Base-by-base conservation (phyloP, 2,797 vertebrate species). In the Fundulus diaphanus region DNA sequence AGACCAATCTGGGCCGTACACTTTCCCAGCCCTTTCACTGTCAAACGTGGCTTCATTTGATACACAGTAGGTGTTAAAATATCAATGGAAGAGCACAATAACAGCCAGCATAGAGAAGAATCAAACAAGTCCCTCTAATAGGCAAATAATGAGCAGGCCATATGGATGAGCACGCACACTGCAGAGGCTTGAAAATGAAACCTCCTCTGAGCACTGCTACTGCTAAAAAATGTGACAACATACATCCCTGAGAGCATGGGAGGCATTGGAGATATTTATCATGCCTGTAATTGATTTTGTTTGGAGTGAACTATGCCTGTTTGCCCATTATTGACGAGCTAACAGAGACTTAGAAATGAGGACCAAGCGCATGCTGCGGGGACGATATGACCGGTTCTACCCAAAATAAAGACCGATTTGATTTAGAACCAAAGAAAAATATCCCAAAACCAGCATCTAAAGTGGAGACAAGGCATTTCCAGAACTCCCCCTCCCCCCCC, bases 101-200 rank as follows among this genome's bases (percentile, higher is more conserved):
- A 86, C 82, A 73, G 51, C 77, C 73, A 72, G 78, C 44, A 65
- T 61, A 78, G 73, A 75, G 81, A 63, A 71, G 81, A 82, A 74
- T 86, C 44, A 65, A 84, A 81, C 78, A 68, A 52, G 68, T n/a
- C 54, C 71, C 68, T 86, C 90, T 90, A 92, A 93, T 83, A 37
- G 80, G 78, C 79, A 87, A 88, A 91, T 93, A 95, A 93, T 93
- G 81, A 94, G 86, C 59, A 4, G 72, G 70, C 63, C 74, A 80
- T 85, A 91, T 90, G 82, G 82, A 87, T 81, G 85, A 83, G 71
- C 81, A 76, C 81, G 77, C 81, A 74, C 82, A 76, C 40, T 51
- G 73, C 75, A 68, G 79, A 87, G 74, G 79, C 80, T 86, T 79
- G 70, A 68, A 80, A 69, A 73, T 72, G 74, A 87, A 80, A 80